These are phyloP conservation scores for Oplegnathus fasciatus DNA, from an alignment of 2,113 vertebrate genomes.

Conservation along the genomic window DNA sequence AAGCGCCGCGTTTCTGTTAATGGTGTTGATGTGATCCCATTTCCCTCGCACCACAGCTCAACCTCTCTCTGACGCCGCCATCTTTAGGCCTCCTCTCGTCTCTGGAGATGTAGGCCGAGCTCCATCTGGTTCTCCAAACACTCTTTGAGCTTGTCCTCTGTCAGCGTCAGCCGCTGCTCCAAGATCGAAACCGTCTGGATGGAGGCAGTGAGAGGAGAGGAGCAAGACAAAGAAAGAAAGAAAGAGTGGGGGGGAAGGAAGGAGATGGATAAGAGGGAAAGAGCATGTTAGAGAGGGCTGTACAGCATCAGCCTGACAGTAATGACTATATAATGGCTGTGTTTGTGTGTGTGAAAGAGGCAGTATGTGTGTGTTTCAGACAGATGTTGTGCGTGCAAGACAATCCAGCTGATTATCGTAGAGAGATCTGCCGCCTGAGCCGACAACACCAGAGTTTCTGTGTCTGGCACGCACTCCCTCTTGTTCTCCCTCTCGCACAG, in stretches of 20 bases:
- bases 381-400: constrained; percentile 69
- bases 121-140: constrained; percentile 93
- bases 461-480: constrained; percentile 63
- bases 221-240: constrained; percentile 29
- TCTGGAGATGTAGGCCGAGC: constrained; percentile 84
- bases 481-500: constrained; percentile 52
- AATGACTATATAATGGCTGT: constrained; percentile 70
- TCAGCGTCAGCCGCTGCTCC: constrained; percentile 94
- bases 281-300: constrained; percentile 68
- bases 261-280: constrained; percentile 55
- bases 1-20: background rate
- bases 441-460: constrained; percentile 63
- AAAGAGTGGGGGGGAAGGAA: constrained; percentile 25
- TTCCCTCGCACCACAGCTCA: constrained; percentile 5
- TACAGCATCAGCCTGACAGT: constrained; percentile 72
- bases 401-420: constrained; percentile 68
- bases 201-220: constrained; percentile 4
- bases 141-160: constrained; percentile 96
- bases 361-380: constrained; percentile 62
- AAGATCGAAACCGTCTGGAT: constrained; percentile 84
- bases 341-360: constrained; percentile 63
- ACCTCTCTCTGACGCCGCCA: constrained; percentile 23
- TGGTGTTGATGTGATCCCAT: constrained; percentile 17
- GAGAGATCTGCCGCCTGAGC: constrained; percentile 62
- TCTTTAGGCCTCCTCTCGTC: constrained; percentile 58